Evolutionary conservation across 2,888 invertebrate species (phyloP).

Genomic region (Ophion slaviceki): DNA sequence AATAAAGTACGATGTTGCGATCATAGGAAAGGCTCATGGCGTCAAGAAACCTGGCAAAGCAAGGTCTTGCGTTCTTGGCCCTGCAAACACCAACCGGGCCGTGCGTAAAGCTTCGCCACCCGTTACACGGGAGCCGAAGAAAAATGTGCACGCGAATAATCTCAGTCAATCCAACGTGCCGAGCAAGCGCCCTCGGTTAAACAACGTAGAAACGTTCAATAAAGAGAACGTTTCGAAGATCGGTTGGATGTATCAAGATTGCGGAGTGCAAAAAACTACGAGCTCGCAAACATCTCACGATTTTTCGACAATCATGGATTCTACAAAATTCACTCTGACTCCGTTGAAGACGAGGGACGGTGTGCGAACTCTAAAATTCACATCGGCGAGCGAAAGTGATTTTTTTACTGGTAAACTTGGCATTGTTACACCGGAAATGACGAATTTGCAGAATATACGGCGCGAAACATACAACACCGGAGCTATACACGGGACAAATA

Average conservation of each 20-base stretch:
- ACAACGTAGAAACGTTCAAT: slow-evolving; percentile 22
- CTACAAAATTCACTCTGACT: slow-evolving; percentile 69
- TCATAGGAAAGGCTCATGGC: slow-evolving; percentile 68
- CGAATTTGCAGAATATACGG: slow-evolving; percentile 57
- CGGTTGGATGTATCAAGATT: slow-evolving; percentile 15
- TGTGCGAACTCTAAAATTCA: neutral
- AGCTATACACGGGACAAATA: neutral
- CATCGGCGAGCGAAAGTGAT: slow-evolving; percentile 11
- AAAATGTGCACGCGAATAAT: slow-evolving; percentile 13
- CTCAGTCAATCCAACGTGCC: slow-evolving; percentile 19
- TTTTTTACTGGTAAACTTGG: slow-evolving; percentile 38
- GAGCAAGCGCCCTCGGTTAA: slow-evolving; percentile 50
- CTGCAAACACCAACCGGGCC: slow-evolving; percentile 50
- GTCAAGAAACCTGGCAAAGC: slow-evolving; percentile 53
- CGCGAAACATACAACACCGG: slow-evolving; percentile 74
- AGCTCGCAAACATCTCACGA: slow-evolving; percentile 47
- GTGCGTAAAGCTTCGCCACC: slow-evolving; percentile 19
- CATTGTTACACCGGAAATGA: slow-evolving; percentile 36
- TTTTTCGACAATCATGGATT: slow-evolving; percentile 69
- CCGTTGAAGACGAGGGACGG: slow-evolving; percentile 57
- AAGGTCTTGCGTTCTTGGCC: slow-evolving; percentile 51
- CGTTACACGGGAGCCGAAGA: slow-evolving; percentile 51
- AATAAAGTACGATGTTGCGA: slow-evolving; percentile 88
- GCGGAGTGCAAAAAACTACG: neutral
- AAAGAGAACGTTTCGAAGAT: slow-evolving; percentile 56